These are phyloP conservation scores for Xiphophorus birchmanni DNA, from an alignment of 2,797 vertebrate genomes.

Conservation along the genomic window DNA sequence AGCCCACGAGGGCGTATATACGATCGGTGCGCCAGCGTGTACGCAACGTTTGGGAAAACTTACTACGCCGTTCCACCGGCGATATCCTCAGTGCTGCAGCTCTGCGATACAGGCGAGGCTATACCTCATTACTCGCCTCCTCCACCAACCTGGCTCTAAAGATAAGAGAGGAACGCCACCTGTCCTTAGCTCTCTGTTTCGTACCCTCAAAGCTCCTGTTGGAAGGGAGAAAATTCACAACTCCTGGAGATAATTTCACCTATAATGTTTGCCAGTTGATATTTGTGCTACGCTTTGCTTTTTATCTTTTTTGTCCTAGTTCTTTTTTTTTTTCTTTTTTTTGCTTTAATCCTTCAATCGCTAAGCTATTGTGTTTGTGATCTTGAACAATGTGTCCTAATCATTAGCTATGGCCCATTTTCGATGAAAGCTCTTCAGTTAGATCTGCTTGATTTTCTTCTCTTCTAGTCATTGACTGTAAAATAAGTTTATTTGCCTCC, in stretches of 20 bases:
- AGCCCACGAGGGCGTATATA: constrained; percentile 1
- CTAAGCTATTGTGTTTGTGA: constrained; percentile 12
- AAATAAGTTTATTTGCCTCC: constrained; percentile 30
- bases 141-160: constrained; percentile 64
- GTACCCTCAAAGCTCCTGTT: constrained; percentile 27
- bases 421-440: constrained; percentile 12
- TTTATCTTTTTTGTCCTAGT: constrained; percentile 17
- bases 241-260: constrained; percentile 37
- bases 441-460: background rate
- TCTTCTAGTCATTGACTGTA: constrained; percentile 22
- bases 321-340: constrained; percentile 12
- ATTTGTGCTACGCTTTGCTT: background rate
- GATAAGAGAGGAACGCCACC: constrained; percentile 75
- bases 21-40: constrained; percentile 39
- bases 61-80: constrained; percentile 51
- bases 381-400: constrained; percentile 8
- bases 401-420: constrained; percentile 19
- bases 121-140: constrained; percentile 70
- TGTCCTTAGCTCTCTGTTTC: constrained; percentile 62
- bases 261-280: constrained; percentile 20
- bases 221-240: constrained; percentile 38
- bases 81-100: constrained; percentile 69
- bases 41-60: constrained; percentile 50
- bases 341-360: constrained; percentile 5
- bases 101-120: constrained; percentile 68